These are phyloP conservation scores for Drosophila parthenogenetica DNA, from an alignment of 2,888 invertebrate species.

Conservation along the genomic window DNA sequence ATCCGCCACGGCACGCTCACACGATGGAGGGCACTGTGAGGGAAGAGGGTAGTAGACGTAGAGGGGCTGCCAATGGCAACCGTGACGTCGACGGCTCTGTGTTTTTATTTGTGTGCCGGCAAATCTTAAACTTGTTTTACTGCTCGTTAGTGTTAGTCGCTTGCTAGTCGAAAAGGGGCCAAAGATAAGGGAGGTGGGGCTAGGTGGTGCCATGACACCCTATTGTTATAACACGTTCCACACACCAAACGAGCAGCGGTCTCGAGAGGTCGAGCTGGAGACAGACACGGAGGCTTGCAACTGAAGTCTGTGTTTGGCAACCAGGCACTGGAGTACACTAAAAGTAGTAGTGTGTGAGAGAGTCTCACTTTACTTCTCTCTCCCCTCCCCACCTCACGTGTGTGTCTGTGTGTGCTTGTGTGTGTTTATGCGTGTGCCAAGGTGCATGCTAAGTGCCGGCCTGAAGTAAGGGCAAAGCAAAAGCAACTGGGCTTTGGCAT, in stretches of 20 bases:
- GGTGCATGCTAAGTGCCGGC: constrained; percentile 77
- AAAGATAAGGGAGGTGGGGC: constrained; percentile 1
- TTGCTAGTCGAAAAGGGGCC: constrained; percentile 45
- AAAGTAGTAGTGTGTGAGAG: constrained; percentile 44
- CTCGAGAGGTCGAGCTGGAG: constrained; percentile 18
- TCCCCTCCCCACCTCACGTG: constrained; percentile 7
- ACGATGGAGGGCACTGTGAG: not conserved
- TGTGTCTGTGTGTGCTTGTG: constrained; percentile 34
- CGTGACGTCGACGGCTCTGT: constrained; percentile 33
- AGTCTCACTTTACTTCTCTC: not conserved
- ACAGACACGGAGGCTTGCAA: constrained; percentile 24
- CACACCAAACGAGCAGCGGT: constrained; percentile 37
- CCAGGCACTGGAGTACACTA: constrained; percentile 61
- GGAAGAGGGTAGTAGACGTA: not conserved
- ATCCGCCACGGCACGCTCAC: constrained; percentile 32
- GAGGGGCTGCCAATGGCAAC: not conserved
- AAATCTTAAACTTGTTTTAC: constrained; percentile 81
- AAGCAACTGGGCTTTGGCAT: constrained; percentile 24
- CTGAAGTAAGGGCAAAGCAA: not conserved
- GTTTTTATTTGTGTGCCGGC: constrained; percentile 75
- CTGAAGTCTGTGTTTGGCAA: constrained; percentile 67
- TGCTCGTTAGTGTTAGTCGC: constrained; percentile 78
- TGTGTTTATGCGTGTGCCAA: constrained; percentile 62
- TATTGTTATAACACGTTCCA: constrained; percentile 75
- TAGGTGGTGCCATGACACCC: constrained; percentile 64